A percentile compares a stretch with the other conserved stretches of the same genome.
These are phyloP conservation scores for Brachionus koreanus DNA, from an alignment of 1,140 invertebrate genomes.

Conservation along the genomic window DNA sequence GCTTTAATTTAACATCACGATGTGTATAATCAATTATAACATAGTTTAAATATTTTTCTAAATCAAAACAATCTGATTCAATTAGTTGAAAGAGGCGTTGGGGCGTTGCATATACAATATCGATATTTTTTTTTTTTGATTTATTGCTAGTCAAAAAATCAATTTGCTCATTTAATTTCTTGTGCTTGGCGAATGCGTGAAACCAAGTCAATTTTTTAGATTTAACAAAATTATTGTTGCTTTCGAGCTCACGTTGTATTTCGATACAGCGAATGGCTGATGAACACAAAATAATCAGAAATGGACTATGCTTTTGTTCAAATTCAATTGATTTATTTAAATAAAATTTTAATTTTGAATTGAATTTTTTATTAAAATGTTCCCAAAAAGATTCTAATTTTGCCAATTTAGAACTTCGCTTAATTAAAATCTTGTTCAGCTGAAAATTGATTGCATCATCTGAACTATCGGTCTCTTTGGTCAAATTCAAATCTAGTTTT, in stretches of 20 bases:
- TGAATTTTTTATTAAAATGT: conserved; percentile 37
- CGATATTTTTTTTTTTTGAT: not conserved
- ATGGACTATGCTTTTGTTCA: not conserved
- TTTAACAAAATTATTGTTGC: not conserved
- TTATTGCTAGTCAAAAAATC: not conserved
- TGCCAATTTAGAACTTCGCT: not conserved
- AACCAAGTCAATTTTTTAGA: conserved; percentile 17
- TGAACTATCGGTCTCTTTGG: not conserved
- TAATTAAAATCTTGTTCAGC: not conserved
- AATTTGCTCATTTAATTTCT: conserved; percentile 37
- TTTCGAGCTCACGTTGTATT: not conserved
- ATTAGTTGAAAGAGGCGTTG: conserved; percentile 17
- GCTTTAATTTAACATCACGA: conserved; percentile 31
- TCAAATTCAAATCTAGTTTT: conserved; percentile 8
- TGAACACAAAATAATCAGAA: conserved; percentile 19
- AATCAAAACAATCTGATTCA: conserved; percentile 21
- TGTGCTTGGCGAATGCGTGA: conserved; percentile 40
- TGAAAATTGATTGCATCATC: not conserved
- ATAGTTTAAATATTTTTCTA: not conserved
- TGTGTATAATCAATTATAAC: conserved; percentile 35
- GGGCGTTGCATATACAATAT: conserved; percentile 22
- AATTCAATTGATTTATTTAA: not conserved
- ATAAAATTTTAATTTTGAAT: conserved; percentile 4
- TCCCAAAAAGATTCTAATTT: not conserved
- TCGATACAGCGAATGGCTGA: conserved; percentile 37